A percentile compares a stretch with the other conserved stretches of the same genome.
Evolutionary conservation across 2,888 invertebrate genomes (phyloP).

Genomic region (Lasiommata megera): DNA sequence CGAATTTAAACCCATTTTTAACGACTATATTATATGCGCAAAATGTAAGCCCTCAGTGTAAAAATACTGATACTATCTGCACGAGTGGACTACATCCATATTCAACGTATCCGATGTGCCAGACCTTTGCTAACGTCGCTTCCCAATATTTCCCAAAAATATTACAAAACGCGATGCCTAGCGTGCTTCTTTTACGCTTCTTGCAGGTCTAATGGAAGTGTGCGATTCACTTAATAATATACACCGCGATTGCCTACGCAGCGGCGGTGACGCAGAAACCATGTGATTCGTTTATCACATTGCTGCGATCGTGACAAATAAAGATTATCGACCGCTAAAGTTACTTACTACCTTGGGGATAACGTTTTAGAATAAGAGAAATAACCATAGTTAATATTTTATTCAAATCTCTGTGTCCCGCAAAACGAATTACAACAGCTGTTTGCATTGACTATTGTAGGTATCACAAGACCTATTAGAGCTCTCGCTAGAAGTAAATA

Average conservation of each 20-base stretch:
- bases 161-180: no score
- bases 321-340: constrained; percentile 52
- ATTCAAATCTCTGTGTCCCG: constrained; percentile 18
- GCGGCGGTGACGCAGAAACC: constrained; percentile 38
- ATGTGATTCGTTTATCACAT: constrained; percentile 68
- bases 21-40: no score
- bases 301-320: constrained; percentile 58
- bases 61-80: no score
- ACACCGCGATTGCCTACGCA: constrained; percentile 19
- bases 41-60: no score
- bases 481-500: background rate
- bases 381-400: constrained; percentile 16
- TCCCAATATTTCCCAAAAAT: no score
- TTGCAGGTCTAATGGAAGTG: no score
- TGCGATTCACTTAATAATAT: constrained; percentile 17
- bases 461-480: constrained; percentile 22
- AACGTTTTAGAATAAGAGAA: constrained; percentile 21
- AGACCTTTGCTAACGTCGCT: no score
- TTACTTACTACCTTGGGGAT: constrained; percentile 39
- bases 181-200: no score
- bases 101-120: no score
- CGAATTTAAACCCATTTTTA: no score
- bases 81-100: no score
- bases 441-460: constrained; percentile 10
- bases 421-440: constrained; percentile 17